Base-by-base conservation (phyloP, 2,888 invertebrate species). In the Cerastoderma edule region DNA sequence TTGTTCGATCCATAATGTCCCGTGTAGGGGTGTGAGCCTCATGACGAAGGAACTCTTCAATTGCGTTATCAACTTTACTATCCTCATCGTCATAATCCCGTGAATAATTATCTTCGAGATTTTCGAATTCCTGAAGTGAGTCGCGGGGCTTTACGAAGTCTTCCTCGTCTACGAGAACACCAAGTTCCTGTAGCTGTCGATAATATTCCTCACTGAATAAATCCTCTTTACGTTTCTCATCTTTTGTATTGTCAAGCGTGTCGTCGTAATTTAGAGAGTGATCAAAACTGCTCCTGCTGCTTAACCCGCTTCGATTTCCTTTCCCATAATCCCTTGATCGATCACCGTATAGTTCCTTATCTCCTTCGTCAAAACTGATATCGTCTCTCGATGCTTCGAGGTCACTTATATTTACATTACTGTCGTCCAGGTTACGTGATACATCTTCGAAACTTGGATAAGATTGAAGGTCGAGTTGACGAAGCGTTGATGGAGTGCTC, bases 301-400 rank as follows among this genome's bases (percentile, higher is more conserved):
- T 84, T 16, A 83, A 60, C 16, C 80, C 82, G 75, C 83, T 83
- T 54, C 80, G 70, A 50, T 80, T 77, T 16, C 80, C 83, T 53
- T 74, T 72, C 24, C 66, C 39, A 8, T 44, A 33, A 35, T 66
- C 39, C 19, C 33, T 50, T 32, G 44, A 28, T 24, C 57, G 30
- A 48, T 69, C 57, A n/a, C 72, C 77, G 65, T 69, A 67, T 35
- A 67, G 53, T 13, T 44, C 75, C 28, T 75, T 66, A 39, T 75
- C 77, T 57, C 80, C 78, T 46, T 65, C 75, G 67, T 83, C 80
- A 74, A 87, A 85, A 67, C 87, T 87, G 1, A 89, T 73, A 60
- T 89, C 89, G 77, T 89, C 90, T 68, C 87, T 88, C 24, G 91
- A 91, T 5, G 89, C 91, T 75, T 91, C 91, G 63, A 90, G 78